Base-by-base conservation (phyloP, 2,888 invertebrate genomes). In the Melikaiella ostensackeni region DNA sequence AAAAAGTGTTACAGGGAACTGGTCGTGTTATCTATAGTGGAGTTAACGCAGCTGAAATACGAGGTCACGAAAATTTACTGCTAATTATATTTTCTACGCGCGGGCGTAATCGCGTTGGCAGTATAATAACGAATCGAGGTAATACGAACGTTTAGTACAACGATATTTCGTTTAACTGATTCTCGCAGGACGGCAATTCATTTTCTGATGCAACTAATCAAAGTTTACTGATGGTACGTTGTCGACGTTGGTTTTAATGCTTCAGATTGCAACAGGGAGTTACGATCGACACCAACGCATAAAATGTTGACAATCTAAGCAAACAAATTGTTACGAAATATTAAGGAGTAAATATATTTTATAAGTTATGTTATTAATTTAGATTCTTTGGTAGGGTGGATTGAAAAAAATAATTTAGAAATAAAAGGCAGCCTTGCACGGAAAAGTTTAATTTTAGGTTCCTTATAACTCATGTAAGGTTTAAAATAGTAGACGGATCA, bases 21-120 rank as follows among this genome's bases (percentile, higher is more conserved):
- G 19, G 46, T 59, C 16, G 6, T 27, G 59, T 50, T 70, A 42
- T 75, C 42, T 61, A 63, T 75, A 16, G 30, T 42, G 61, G 7
- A 61, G 62, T 62, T 63, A 50, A 63, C 62, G n/a, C 33, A 16
- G 33, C 16, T 62, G 19, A 62, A 35, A 75, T 62, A 61, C 19
- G 76, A 77, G 81, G 70, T 55, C 78, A 77, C 77, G 76, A 81
- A 81, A 82, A 82, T 80, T 80, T 79, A 79, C 77, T 75, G 79
- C 81, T 82, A 80, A 83, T 83, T 83, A 79, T 82, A 79, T 80
- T 64, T 76, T 63, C 75, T 61, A 50, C 59, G 62, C 74, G 70
- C 70, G 77, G 46, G 30, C 74, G 77, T 70, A 75, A 78, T 78
- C 75, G 78, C 57, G 66, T 63, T 73, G 61, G 61, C 74, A 70